Percentiles rank a stretch among this genome's conserved stretches.
Conservation (phyloP, 2,888 invertebrate species). For the Drosophila barbarae region DNA sequence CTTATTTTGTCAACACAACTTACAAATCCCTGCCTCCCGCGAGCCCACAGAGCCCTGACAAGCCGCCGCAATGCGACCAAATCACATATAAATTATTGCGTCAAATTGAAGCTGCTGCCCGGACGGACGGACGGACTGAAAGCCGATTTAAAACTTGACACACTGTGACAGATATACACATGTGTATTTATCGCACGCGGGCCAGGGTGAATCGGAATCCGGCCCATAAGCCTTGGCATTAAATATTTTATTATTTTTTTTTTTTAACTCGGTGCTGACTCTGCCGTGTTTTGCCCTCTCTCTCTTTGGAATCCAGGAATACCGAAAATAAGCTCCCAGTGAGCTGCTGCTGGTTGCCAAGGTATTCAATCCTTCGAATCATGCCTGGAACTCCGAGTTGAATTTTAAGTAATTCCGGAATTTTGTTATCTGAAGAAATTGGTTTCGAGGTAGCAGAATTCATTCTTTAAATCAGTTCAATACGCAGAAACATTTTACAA, state of each 20-base stretch:
- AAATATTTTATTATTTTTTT: constrained; percentile 46
- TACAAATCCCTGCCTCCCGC: constrained; percentile 48
- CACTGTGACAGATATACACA: constrained; percentile 22
- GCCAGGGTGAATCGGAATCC: constrained; percentile 18
- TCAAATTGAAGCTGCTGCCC: constrained; percentile 47
- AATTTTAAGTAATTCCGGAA: neutral
- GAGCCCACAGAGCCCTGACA: constrained; percentile 25
- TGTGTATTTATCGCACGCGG: constrained; percentile 43
- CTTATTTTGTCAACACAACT: constrained; percentile 69
- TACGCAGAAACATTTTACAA: neutral
- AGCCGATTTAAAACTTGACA: constrained; percentile 58
- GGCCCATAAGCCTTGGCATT: constrained; percentile 37
- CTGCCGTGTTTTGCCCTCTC: constrained; percentile 1
- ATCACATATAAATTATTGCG: constrained; percentile 65
- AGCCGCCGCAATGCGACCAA: constrained; percentile 50
- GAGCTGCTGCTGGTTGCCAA: constrained; percentile 4
- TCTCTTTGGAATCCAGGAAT: neutral
- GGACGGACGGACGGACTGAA: constrained; percentile 17
- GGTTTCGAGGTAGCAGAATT: neutral
- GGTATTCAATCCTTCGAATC: constrained; percentile 1
- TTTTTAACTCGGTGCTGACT: constrained; percentile 4
- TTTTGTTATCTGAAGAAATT: neutral
- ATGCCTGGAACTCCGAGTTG: neutral
- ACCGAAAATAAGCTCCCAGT: constrained; percentile 7
- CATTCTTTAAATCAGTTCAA: neutral